Evolutionary conservation across 1,140 invertebrate genomes (phyloP), one percentile per base, ranked within the genome.

Genomic region (Aphis gossypii): DNA sequence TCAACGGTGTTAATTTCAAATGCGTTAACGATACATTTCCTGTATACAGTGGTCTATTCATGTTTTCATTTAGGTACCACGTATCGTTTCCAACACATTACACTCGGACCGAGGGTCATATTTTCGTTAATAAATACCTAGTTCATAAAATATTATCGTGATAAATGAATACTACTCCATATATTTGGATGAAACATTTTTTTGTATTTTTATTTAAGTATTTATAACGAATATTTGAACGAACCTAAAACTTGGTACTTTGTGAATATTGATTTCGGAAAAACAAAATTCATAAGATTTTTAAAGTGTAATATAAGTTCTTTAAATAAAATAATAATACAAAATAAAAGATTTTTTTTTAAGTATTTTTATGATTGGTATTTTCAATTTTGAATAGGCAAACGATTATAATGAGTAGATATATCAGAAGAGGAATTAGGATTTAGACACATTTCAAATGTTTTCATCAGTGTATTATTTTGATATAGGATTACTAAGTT

Each of bases 21-120:
- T 14, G 92, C 54, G 68, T 93, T 93, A 93, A 93, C 76, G 92
- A 93, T 44, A 93, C 92, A 84, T 93, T 93, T 93, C 92, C 92
- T 86, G 92, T 93, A n/a, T 82, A 25, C 48, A 20, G 3, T 18
- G 7, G n/a, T 9, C 54, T 51, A 82, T 84, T 84, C 91, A 30
- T 35, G 90, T 76, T 91, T 48, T 44, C 90, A 46, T 82, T 92
- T 92, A 25, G 51, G 14, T 35, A 38, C 38, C 21, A 8, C 46
- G n/a, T 35, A 23, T 56, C 23, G 7, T 56, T 4, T 25, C 48
- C 35, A 51, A 48, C 38, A 25, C 82, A 41, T 9, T 46, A 18
- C 44, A n/a, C 84, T 48, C n/a, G 18, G 86, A 11, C n/a, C 30
- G 30, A 92, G 91, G 91, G 91, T 92, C 91, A 92, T 20, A 11